A percentile compares a stretch with the other conserved stretches of the same genome.
Conservation (phyloP, 1,140 invertebrate species). For the Asobara japonica region DNA sequence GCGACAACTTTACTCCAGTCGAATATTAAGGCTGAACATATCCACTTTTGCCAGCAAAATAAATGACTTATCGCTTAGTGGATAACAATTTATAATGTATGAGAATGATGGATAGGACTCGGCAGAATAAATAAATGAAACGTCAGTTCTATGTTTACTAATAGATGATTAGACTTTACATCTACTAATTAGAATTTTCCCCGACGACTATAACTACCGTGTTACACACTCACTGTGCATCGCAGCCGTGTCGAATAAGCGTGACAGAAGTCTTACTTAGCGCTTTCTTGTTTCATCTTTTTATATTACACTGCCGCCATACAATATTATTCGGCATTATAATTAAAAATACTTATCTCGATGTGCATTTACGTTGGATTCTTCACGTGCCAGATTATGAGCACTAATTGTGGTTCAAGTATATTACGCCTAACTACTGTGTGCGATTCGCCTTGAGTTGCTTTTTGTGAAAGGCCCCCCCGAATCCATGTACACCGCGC, state of each 20-base stretch:
- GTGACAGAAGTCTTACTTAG: conserved; percentile 37
- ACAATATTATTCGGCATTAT: conserved; percentile 31
- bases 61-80: no score
- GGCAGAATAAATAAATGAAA: background rate
- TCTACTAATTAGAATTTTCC: conserved; percentile 30
- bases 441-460: conserved; percentile 10
- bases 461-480: conserved; percentile 6
- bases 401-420: conserved; percentile 2
- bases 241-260: conserved; percentile 19
- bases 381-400: background rate
- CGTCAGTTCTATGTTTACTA: conserved; percentile 29
- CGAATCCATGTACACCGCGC: background rate
- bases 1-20: no score
- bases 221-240: conserved; percentile 22
- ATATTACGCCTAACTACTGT: background rate
- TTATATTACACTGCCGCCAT: background rate
- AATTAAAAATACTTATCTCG: conserved; percentile 21
- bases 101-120: background rate
- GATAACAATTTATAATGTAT: background rate
- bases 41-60: no score
- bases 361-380: conserved; percentile 13
- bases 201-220: conserved; percentile 12
- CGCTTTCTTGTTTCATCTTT: conserved; percentile 19
- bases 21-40: no score
- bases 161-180: conserved; percentile 32